Evolutionary conservation across 2,797 vertebrate species (phyloP), one percentile per base, ranked within the genome.

Genomic region (Acanthornis magna): DNA sequence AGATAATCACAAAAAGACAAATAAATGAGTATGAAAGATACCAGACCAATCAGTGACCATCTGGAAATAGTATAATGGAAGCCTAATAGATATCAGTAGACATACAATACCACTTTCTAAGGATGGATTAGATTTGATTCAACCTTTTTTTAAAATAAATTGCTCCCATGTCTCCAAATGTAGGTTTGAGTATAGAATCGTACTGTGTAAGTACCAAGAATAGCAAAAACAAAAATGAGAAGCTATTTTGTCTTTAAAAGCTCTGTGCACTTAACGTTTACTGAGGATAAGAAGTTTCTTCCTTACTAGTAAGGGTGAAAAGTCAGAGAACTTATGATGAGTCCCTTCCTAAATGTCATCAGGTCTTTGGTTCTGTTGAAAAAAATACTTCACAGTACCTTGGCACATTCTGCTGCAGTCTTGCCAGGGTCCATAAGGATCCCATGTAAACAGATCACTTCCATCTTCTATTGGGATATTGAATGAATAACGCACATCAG

Each of bases 401-500:
- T 99, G 99, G 96, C 99, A 99, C 96, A 98, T 98, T 95, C 97
- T 98, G 97, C 93, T 98, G 97, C 99, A 99, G 83, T 99, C 98
- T 85, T 98, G 98, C 99, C 99, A 99, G 67, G 98, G 98, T 34
- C 99, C 99, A 0, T 98, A 98, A 17, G 98, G 97, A 94, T 99
- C 98, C 99, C 99, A 99, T 3, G 96, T 95, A 96, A 99, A 99
- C 45, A 98, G 96, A 94, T 99, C 98, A 23, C 70, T 97, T 95
- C 98, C 97, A 47, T 98, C 98, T 97, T 99, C 98, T 88, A 99
- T 97, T 40, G 99, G 99, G 93, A 99, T 97, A 97, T 97, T 99
- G 97, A 99, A 99, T 71, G 99, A 99, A 89, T 99, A 99, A 71
- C 94, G 99, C 66, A 99, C 98, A 91, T 99, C 99, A 77, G 99